Evolutionary conservation across 1,140 invertebrate species (phyloP).

Genomic region (Hyphantria cunea): DNA sequence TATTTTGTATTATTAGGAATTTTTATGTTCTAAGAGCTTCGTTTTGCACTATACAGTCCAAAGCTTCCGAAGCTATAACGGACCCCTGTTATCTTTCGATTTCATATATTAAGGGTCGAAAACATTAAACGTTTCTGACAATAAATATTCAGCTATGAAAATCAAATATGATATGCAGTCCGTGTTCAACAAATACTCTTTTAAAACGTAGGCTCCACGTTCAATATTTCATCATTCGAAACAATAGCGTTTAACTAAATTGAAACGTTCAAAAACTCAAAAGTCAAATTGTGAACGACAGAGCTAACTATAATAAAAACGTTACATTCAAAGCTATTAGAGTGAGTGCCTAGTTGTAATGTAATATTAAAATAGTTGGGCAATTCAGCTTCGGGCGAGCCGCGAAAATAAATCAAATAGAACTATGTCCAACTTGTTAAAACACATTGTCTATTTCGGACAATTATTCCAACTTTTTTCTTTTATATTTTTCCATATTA

Average conservation of each 20-base stretch:
- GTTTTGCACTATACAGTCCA: too few species aligned
- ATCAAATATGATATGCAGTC: conserved; percentile 8
- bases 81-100: too few species aligned
- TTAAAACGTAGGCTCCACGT: conserved; percentile 11
- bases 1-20: too few species aligned
- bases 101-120: not conserved
- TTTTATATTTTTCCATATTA: too few species aligned
- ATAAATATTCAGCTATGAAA: not conserved
- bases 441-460: conserved; percentile 37
- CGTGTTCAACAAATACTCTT: conserved; percentile 13
- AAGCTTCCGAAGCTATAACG: too few species aligned
- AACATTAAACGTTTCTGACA: not conserved
- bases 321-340: conserved; percentile 58
- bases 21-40: too few species aligned
- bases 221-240: conserved; percentile 15
- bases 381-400: conserved; percentile 31
- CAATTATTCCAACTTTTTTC: not conserved
- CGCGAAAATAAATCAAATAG: conserved; percentile 56
- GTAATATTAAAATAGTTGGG: conserved; percentile 66
- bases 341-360: conserved; percentile 56
- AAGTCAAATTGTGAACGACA: conserved; percentile 43
- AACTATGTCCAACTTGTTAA: conserved; percentile 51
- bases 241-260: conserved; percentile 25
- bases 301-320: conserved; percentile 54
- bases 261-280: conserved; percentile 31